A percentile compares a stretch with the other conserved stretches of the same genome.
These are phyloP conservation scores for Pomacea maculata DNA, from an alignment of 1,140 invertebrate species.

Conservation along the genomic window DNA sequence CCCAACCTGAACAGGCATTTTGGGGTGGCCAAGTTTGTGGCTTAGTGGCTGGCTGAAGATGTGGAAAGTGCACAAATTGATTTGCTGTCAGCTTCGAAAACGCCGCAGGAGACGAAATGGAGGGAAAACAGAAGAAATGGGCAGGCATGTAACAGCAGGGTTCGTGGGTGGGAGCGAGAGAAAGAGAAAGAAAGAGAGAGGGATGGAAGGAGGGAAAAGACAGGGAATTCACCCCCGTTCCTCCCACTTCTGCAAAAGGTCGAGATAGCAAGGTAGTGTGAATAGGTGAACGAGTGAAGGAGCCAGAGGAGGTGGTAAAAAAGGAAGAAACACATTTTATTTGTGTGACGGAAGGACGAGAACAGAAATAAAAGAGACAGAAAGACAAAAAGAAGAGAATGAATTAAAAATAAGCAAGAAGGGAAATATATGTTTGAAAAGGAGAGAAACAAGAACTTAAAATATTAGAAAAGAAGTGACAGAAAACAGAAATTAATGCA, in stretches of 20 bases:
- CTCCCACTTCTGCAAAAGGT: too few relatives aligned
- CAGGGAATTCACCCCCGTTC: too few relatives aligned
- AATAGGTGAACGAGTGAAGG: not conserved
- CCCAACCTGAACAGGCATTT: not conserved
- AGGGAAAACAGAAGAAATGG: not conserved
- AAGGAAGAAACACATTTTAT: not conserved
- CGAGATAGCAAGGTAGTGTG: not conserved
- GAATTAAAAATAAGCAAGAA: not conserved
- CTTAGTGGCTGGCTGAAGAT: not conserved
- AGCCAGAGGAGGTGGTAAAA: too few relatives aligned
- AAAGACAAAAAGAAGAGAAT: too few relatives aligned
- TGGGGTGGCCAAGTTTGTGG: slow-evolving; percentile 4
- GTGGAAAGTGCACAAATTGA: not conserved
- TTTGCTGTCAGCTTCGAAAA: too few relatives aligned
- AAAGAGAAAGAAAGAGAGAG: not conserved
- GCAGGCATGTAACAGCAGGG: too few relatives aligned
- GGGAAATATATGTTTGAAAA: too few relatives aligned
- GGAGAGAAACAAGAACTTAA: not conserved
- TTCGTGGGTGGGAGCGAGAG: not conserved
- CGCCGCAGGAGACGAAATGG: not conserved
- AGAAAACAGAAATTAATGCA: too few relatives aligned
- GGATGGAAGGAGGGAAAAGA: not conserved
- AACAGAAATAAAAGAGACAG: not conserved
- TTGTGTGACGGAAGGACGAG: not conserved
- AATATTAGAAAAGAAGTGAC: not conserved